Conservation (phyloP, 2,888 invertebrate genomes). For the Antheraea yamamai region DNA sequence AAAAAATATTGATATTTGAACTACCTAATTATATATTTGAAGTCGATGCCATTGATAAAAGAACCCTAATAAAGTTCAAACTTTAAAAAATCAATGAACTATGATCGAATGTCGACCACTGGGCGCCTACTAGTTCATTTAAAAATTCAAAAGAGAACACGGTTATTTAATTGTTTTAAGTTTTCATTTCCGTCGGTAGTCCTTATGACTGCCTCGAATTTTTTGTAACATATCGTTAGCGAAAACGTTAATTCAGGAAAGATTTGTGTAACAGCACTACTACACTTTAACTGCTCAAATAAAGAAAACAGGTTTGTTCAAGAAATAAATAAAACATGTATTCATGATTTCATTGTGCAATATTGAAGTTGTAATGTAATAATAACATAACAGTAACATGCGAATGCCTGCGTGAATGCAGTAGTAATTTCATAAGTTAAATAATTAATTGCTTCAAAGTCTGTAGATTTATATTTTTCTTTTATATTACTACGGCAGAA, state of each 20-base stretch:
- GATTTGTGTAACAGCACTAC: neutral
- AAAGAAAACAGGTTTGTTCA: neutral
- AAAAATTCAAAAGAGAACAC: no score
- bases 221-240: neutral
- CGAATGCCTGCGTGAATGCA: neutral
- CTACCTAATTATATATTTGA: no score
- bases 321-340: neutral
- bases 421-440: neutral
- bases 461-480: neutral
- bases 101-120: no score
- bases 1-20: no score
- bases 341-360: constrained; percentile 1
- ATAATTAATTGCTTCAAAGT: neutral
- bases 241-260: neutral
- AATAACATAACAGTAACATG: constrained; percentile 12
- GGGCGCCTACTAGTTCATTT: no score
- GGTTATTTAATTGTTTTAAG: no score
- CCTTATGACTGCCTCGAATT: neutral
- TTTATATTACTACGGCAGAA: neutral
- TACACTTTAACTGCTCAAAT: neutral
- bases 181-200: no score
- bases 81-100: no score
- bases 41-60: no score
- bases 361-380: neutral
- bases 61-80: no score